Conservation (phyloP, 2,888 invertebrate species). For the Aphelenchoides bicaudatus region DNA sequence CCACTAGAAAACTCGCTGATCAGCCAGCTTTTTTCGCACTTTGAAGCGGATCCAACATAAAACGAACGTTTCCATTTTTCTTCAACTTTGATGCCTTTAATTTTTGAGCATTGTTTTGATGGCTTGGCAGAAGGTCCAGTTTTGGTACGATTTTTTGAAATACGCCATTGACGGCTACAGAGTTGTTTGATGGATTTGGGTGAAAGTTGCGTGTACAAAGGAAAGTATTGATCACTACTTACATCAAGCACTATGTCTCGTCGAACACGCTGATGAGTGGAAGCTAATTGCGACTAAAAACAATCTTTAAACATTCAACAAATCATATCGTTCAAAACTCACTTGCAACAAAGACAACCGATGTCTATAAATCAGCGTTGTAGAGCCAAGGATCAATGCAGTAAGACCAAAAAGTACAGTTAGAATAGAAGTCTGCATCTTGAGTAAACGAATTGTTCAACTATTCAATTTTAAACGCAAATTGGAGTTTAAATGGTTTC, state of each 20-base stretch:
- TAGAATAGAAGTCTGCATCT: no score
- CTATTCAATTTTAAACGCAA: no score
- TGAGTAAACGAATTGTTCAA: no score
- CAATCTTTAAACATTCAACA: background rate
- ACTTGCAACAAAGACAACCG: background rate
- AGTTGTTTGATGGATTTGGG: background rate
- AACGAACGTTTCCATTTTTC: background rate
- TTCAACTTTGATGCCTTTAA: background rate
- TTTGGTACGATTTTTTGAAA: constrained; percentile 3
- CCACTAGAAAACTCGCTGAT: constrained; percentile 13
- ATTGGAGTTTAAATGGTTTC: no score
- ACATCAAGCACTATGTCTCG: background rate
- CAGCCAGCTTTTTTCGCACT: background rate
- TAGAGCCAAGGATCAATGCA: no score
- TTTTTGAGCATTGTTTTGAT: background rate
- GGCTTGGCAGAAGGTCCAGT: background rate
- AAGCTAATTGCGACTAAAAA: background rate
- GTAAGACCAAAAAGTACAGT: no score
- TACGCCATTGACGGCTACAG: background rate
- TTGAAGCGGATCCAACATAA: background rate
- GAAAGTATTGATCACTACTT: background rate
- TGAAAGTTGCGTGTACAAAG: background rate
- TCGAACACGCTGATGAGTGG: background rate
- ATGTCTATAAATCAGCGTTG: background rate
- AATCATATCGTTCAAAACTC: background rate